Percentiles rank a stretch among this genome's conserved stretches.
Conservation (phyloP, 1,140 invertebrate species). For the Asobara japonica region DNA sequence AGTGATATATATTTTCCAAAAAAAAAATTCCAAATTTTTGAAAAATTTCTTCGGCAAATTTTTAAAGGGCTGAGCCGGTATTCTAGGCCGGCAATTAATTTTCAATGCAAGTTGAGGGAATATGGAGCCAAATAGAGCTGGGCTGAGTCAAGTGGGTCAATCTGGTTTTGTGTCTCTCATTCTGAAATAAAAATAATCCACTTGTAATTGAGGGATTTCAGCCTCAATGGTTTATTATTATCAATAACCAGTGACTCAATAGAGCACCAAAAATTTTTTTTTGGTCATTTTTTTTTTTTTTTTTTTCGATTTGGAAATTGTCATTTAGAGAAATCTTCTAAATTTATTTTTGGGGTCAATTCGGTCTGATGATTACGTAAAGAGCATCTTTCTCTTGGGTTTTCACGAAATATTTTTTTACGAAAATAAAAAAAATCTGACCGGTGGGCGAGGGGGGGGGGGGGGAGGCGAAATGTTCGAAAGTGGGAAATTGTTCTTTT, state of each 20-base stretch:
- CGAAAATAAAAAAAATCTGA: too few species aligned
- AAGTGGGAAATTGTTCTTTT: too few species aligned
- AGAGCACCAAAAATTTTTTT: background rate
- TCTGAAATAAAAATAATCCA: constrained; percentile 31
- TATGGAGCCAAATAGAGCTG: constrained; percentile 20
- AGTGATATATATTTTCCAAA: constrained; percentile 39
- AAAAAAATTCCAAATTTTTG: background rate
- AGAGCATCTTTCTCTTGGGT: background rate
- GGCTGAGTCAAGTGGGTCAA: constrained; percentile 30
- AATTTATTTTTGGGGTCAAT: constrained; percentile 33
- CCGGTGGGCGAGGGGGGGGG: too few species aligned
- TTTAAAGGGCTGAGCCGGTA: too few species aligned
- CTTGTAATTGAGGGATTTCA: constrained; percentile 13
- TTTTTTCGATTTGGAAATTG: background rate
- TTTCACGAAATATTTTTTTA: background rate
- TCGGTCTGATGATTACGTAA: constrained; percentile 31
- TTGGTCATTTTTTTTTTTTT: constrained; percentile 1
- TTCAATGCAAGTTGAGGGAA: constrained; percentile 23
- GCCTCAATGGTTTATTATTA: constrained; percentile 8
- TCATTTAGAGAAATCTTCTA: background rate
- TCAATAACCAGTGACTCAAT: background rate
- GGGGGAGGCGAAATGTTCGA: too few species aligned
- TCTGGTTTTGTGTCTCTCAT: constrained; percentile 3
- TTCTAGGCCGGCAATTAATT: too few species aligned
- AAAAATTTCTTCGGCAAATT: background rate